These are phyloP conservation scores for Brenthis ino DNA, from an alignment of 2,888 invertebrate genomes.

Conservation along the genomic window DNA sequence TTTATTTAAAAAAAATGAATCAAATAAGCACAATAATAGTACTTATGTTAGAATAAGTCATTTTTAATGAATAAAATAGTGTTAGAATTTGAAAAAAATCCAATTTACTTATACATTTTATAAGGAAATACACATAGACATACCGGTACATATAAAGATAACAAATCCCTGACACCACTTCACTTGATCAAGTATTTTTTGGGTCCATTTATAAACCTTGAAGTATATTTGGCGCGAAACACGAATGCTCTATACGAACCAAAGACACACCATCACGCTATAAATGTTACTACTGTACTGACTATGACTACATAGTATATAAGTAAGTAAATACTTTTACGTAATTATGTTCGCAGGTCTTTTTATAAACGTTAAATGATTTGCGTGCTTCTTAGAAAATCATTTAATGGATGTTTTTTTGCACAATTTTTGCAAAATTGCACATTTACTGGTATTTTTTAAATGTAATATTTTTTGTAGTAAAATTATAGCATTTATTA, in stretches of 20 bases:
- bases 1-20: too few species aligned
- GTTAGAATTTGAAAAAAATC: not conserved
- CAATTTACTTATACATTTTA: not conserved
- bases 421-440: too few species aligned
- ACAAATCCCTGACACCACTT: not conserved
- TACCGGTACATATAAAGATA: not conserved
- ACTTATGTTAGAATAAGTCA: too few species aligned
- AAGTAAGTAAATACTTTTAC: conserved; percentile 20
- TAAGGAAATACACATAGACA: not conserved
- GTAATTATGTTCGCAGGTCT: conserved; percentile 18
- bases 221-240: conserved; percentile 14
- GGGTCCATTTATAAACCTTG: not conserved
- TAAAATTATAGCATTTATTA: too few species aligned
- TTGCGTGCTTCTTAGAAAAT: not conserved
- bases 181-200: not conserved
- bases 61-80: too few species aligned
- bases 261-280: conserved; percentile 17
- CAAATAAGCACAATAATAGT: too few species aligned
- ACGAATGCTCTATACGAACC: conserved; percentile 3
- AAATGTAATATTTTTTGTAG: too few species aligned
- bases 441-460: too few species aligned
- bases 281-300: conserved; percentile 23
- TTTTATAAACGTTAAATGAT: conserved; percentile 3
- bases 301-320: conserved; percentile 13
- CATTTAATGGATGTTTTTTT: not conserved